Conservation (phyloP, 2,888 invertebrate species). For the Oxytorus armatus region DNA sequence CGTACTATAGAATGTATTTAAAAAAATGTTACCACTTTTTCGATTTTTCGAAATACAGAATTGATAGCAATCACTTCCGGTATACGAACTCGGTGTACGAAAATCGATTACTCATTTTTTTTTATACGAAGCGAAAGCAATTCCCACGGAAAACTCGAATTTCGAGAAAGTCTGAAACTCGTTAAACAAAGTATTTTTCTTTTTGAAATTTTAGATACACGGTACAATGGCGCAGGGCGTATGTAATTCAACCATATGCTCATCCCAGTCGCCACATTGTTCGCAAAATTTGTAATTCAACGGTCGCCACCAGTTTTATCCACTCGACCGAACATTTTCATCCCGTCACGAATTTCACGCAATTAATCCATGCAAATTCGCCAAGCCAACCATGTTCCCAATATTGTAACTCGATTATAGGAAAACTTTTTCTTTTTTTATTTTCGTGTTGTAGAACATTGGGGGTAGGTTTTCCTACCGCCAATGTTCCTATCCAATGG, state of each 20-base stretch:
- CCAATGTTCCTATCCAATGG: too few relatives aligned
- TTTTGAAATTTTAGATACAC: neutral
- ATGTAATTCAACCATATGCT: neutral
- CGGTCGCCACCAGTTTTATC: neutral
- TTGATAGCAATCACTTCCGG: too few relatives aligned
- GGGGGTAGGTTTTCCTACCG: neutral
- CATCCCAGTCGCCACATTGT: slow-evolving; percentile 39
- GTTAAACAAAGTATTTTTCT: too few relatives aligned
- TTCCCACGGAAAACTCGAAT: too few relatives aligned
- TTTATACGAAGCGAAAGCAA: neutral
- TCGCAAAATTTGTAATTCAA: slow-evolving; percentile 61
- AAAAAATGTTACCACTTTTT: too few relatives aligned
- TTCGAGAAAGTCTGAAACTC: too few relatives aligned
- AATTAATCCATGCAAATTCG: slow-evolving; percentile 62
- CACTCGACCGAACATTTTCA: slow-evolving; percentile 49
- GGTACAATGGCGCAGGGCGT: neutral
- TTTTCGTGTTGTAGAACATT: neutral
- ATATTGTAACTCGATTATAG: slow-evolving; percentile 58
- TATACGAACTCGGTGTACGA: neutral
- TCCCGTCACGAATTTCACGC: slow-evolving; percentile 49
- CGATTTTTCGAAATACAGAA: neutral
- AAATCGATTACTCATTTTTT: neutral
- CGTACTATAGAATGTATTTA: too few relatives aligned
- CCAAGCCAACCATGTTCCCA: slow-evolving; percentile 42
- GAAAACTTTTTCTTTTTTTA: slow-evolving; percentile 22